Base-by-base conservation (phyloP, 1,140 invertebrate species). In the Dendrolimus punctatus region DNA sequence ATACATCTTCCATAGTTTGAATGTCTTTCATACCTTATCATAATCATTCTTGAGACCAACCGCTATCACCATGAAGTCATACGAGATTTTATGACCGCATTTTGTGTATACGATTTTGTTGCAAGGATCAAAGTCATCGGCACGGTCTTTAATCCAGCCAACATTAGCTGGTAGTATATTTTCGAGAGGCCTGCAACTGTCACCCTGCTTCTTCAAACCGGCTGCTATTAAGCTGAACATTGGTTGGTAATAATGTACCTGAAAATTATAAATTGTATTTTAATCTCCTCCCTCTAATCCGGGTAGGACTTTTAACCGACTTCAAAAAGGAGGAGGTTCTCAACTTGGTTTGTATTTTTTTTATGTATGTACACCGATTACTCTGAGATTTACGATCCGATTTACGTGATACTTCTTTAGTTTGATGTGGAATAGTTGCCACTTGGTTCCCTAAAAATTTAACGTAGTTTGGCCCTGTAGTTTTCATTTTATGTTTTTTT, bases 211-310 rank as follows among this genome's bases (percentile, higher is more conserved):
- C 76, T 93, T 95, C 54, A 97, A 89, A 0, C 96, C 96, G 41
- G 92, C 96, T 0, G 96, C 98, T 48, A 99, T 90, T 39, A 99
- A 82, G 0, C 97, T 98, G 83, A 96, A 99, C 71, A 96, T 87
- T 0, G 98, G 96, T 82, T 99, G 98, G 87, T 99, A 99, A 85
- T 97, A 99, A 87, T 99, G 98, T 9, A 87, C 79, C 95, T 97
- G 23, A 23, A 23, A 23, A 46, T 6, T 23, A 23, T 23, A 23
- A 23, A 23, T 23, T 23, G 23, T 23, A 23, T 3, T 23, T 1
- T 23, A 23, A 1, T 23, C n/a, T 23, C 23, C 23, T 23, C 23
- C 3, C 23, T 3, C 23, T 23, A 23, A 1, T 23, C 23, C 23
- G 3, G n/a, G n/a, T n/a, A n/a, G n/a, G n/a, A n/a, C n/a, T n/a